These are phyloP conservation scores for Bombyx huttoni DNA, from an alignment of 2,888 invertebrate genomes.

Conservation along the genomic window DNA sequence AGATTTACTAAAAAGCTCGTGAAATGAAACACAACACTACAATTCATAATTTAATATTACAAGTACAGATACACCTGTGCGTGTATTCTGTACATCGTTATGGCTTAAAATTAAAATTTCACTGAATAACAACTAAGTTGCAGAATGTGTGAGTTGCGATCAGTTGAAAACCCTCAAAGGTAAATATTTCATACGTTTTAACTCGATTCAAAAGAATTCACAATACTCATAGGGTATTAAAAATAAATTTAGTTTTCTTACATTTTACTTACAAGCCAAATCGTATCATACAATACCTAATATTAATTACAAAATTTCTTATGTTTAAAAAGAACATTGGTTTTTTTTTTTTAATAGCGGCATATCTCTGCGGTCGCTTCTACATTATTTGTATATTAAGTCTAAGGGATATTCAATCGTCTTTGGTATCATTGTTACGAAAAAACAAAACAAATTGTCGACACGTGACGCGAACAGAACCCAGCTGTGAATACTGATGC, in stretches of 20 bases:
- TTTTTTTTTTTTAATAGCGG: conserved; percentile 33
- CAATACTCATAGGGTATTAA: conserved; percentile 65
- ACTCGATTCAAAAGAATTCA: conserved; percentile 13
- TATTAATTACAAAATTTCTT: conserved; percentile 51
- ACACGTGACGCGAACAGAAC: conserved; percentile 35
- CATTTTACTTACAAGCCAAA: conserved; percentile 37
- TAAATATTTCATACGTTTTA: conserved; percentile 11
- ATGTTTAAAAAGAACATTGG: conserved; percentile 53
- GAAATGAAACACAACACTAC: conserved; percentile 9
- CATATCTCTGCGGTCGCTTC: conserved; percentile 27
- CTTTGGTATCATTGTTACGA: conserved; percentile 69
- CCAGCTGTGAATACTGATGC: conserved; percentile 54
- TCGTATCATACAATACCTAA: conserved; percentile 65
- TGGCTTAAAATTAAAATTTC: conserved; percentile 44
- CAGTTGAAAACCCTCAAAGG: conserved; percentile 17
- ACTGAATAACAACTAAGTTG: conserved; percentile 52
- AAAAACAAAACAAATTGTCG: conserved; percentile 45
- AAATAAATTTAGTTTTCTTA: conserved; percentile 51
- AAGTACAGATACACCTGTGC: conserved; percentile 46
- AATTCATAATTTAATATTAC: conserved; percentile 66
- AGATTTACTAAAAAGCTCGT: conserved; percentile 14
- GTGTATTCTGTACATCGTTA: conserved; percentile 48
- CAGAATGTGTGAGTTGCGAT: conserved; percentile 25
- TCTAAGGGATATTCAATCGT: conserved; percentile 67
- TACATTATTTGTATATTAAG: conserved; percentile 18